phyloP scores from a whole-genome alignment of 1,140 invertebrate species.

The Spodoptera litura region DNA sequence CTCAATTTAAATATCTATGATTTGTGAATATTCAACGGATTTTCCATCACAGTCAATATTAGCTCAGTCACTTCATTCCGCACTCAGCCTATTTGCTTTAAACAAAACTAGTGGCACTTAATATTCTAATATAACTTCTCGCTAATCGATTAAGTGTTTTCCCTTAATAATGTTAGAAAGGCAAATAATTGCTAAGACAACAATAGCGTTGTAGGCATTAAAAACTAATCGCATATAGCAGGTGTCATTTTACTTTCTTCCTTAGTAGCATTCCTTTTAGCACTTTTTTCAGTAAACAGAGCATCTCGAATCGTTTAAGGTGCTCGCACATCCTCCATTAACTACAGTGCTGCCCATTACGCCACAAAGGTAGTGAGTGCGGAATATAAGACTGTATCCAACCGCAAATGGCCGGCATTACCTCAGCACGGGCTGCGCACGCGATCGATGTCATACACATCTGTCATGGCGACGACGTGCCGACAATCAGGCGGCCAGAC shows the following conservation, averaged over 20 bases:
- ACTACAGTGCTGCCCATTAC: conserved; percentile 48
- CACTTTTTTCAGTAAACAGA: conserved; percentile 49
- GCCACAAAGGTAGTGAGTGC: conserved; percentile 52
- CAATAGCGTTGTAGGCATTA: not conserved
- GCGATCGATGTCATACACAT: conserved; percentile 55
- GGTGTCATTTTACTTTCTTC: conserved; percentile 22
- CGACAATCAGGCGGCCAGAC: conserved; percentile 19
- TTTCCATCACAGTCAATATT: conserved; percentile 12
- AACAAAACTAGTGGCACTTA: conserved; percentile 27
- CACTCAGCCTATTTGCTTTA: conserved; percentile 7
- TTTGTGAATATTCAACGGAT: conserved; percentile 4
- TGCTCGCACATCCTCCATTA: conserved; percentile 34
- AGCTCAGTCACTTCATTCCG: not conserved
- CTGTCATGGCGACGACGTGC: conserved; percentile 25
- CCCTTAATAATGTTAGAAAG: not conserved
- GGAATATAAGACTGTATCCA: conserved; percentile 52
- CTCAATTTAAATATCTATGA: not conserved
- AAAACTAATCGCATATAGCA: not conserved
- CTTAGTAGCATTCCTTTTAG: conserved; percentile 7
- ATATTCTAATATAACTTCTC: conserved; percentile 17
- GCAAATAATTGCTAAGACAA: not conserved
- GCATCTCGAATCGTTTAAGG: conserved; percentile 53
- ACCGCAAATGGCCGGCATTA: conserved; percentile 71
- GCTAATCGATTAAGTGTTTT: not conserved
- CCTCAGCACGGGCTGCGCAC: conserved; percentile 61